Conservation (phyloP, 2,888 invertebrate species). For the Lasioglossum vierecki region DNA sequence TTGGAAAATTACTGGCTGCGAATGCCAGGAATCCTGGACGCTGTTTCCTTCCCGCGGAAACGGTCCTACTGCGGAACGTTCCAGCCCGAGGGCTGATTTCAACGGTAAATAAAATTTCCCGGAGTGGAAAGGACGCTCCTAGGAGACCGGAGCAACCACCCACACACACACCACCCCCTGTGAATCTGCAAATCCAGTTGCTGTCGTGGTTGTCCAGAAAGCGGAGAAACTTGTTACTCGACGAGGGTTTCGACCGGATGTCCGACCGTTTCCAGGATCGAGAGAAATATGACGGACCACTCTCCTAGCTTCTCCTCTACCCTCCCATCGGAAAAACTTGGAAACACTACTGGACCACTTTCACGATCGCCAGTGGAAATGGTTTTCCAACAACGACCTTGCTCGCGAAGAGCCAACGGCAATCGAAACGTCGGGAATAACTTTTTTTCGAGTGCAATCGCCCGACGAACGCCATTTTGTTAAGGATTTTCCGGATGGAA, state of each 20-base stretch:
- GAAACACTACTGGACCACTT: background rate
- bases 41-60: background rate
- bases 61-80: background rate
- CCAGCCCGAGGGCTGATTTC: constrained; percentile 1
- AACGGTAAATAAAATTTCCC: constrained; percentile 32
- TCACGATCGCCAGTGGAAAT: constrained; percentile 13
- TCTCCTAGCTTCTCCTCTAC: background rate
- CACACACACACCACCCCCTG: background rate
- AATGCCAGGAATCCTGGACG: constrained; percentile 20
- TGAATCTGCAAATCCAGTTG: constrained; percentile 41
- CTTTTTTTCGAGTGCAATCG: background rate
- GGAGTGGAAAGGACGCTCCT: background rate
- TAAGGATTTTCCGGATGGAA: background rate
- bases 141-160: background rate
- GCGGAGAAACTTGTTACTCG: constrained; percentile 36
- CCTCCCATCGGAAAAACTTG: background rate
- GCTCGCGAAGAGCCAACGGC: background rate
- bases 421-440: background rate
- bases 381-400: background rate
- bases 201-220: constrained; percentile 18
- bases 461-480: background rate
- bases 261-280: constrained; percentile 4
- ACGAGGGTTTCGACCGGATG: constrained; percentile 3
- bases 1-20: constrained; percentile 43
- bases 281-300: constrained; percentile 28